Percentiles rank a stretch among this genome's conserved stretches.
phyloP scores from a whole-genome alignment of 2,797 vertebrate species.

The Odontamblyopus lacepedii region DNA sequence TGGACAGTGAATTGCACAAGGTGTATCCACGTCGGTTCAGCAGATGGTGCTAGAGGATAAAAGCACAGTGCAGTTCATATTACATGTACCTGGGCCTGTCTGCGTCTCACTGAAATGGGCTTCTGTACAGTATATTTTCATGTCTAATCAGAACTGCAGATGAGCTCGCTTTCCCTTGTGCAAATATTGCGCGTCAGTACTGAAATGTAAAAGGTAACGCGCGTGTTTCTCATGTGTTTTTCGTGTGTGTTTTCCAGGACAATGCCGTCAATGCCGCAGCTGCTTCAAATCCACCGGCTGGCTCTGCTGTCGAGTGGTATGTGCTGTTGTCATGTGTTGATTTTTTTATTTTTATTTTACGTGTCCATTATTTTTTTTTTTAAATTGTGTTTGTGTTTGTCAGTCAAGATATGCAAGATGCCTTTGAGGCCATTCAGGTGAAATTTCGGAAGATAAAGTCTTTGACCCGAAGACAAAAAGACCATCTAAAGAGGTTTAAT shows the following conservation, averaged over 20 bases:
- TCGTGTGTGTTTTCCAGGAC: conserved; percentile 62
- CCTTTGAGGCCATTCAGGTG: conserved; percentile 90
- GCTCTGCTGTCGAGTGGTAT: conserved; percentile 71
- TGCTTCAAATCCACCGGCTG: conserved; percentile 54
- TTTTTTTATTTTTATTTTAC: conserved; percentile 7
- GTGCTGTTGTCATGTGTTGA: conserved; percentile 29
- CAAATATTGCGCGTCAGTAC: not conserved
- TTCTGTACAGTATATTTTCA: conserved; percentile 3
- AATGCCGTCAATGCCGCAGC: conserved; percentile 46
- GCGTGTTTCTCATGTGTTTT: conserved; percentile 36
- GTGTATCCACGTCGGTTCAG: conserved; percentile 59
- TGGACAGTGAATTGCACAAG: conserved; percentile 12
- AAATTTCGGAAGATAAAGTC: conserved; percentile 90
- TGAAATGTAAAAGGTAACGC: not conserved
- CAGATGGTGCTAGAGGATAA: conserved; percentile 83
- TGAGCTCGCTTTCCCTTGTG: not conserved
- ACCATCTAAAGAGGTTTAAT: conserved; percentile 90
- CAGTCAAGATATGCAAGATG: conserved; percentile 86
- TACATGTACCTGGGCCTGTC: conserved; percentile 22
- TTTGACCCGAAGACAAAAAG: conserved; percentile 90
- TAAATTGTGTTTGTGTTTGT: conserved; percentile 61
- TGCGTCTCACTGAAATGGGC: conserved; percentile 15
- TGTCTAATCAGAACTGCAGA: conserved; percentile 34
- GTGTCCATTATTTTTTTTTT: not conserved
- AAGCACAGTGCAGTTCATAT: conserved; percentile 21